A percentile compares a stretch with the other conserved stretches of the same genome.
Evolutionary conservation across 2,113 vertebrate species (phyloP).

Genomic region (Hippocampus comes): DNA sequence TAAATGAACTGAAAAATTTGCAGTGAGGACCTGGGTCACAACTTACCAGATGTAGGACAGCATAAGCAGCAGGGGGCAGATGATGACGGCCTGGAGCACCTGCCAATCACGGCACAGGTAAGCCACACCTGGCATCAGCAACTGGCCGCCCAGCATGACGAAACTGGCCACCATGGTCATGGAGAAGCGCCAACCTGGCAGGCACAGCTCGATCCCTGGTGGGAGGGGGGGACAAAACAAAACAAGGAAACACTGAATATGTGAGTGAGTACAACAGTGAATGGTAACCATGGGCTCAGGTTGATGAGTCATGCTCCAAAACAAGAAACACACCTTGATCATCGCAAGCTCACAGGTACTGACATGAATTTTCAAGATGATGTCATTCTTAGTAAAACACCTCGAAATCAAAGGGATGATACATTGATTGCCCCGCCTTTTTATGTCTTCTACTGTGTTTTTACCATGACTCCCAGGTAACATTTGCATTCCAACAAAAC

Average conservation of each 20-base stretch:
- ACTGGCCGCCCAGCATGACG: slow-evolving; percentile 85
- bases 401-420: neutral
- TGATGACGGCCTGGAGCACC: slow-evolving; percentile 88
- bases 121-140: slow-evolving; percentile 90
- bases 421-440: neutral
- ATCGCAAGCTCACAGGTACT: slow-evolving; percentile 23
- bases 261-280: neutral
- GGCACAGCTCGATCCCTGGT: slow-evolving; percentile 91
- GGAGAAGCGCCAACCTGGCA: slow-evolving; percentile 87
- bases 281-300: neutral
- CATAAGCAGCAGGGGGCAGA: slow-evolving; percentile 93
- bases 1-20: neutral
- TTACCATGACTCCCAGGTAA: neutral
- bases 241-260: neutral
- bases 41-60: slow-evolving; percentile 90
- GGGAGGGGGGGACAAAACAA: slow-evolving; percentile 4
- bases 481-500: neutral
- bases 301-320: slow-evolving; percentile 12
- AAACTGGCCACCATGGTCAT: slow-evolving; percentile 96
- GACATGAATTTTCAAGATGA: slow-evolving; percentile 12
- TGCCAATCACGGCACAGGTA: slow-evolving; percentile 91
- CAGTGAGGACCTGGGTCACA: neutral
- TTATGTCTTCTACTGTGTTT: neutral
- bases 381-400: neutral
- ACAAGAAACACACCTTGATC: neutral